These are phyloP conservation scores for Brachyopa scutellaris DNA, from an alignment of 2,888 invertebrate species.

Conservation along the genomic window DNA sequence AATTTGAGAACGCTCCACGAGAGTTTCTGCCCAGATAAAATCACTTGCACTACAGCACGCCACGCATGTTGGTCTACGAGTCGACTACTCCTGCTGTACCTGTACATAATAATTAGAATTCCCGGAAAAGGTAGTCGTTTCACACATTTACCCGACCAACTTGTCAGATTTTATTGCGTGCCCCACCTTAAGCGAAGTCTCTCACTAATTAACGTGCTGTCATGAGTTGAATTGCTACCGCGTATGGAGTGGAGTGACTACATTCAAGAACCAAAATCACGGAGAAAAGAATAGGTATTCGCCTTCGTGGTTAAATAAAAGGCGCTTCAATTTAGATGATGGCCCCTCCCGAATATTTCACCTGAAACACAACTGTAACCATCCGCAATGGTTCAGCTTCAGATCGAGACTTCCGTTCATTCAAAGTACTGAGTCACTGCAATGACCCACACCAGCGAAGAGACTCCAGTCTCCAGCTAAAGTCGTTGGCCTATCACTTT, in stretches of 20 bases:
- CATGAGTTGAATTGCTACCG: constrained; percentile 45
- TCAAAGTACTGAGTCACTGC: constrained; percentile 44
- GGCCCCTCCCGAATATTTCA: constrained; percentile 27
- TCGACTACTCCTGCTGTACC: background rate
- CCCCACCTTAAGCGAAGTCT: constrained; percentile 7
- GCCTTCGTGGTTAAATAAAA: background rate
- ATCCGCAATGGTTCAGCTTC: constrained; percentile 11
- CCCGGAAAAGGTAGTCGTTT: constrained; percentile 18
- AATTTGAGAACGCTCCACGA: too few species aligned
- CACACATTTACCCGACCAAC: constrained; percentile 5
- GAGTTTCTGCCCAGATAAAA: too few species aligned
- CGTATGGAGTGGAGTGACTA: too few species aligned
- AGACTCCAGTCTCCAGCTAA: constrained; percentile 23
- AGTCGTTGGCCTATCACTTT: constrained; percentile 54
- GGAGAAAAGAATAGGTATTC: too few species aligned
- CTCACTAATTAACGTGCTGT: constrained; percentile 60
- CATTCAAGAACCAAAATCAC: constrained; percentile 9
- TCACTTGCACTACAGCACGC: background rate
- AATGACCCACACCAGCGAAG: too few species aligned
- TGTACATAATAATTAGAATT: too few species aligned
- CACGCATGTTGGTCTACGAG: background rate
- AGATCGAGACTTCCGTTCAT: constrained; percentile 35
- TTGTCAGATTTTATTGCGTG: constrained; percentile 50
- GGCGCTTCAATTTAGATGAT: background rate
- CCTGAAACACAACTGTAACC: constrained; percentile 7